A percentile compares a stretch with the other conserved stretches of the same genome.
phyloP scores from a whole-genome alignment of 2,113 vertebrate species.

The Xiphias gladius region DNA sequence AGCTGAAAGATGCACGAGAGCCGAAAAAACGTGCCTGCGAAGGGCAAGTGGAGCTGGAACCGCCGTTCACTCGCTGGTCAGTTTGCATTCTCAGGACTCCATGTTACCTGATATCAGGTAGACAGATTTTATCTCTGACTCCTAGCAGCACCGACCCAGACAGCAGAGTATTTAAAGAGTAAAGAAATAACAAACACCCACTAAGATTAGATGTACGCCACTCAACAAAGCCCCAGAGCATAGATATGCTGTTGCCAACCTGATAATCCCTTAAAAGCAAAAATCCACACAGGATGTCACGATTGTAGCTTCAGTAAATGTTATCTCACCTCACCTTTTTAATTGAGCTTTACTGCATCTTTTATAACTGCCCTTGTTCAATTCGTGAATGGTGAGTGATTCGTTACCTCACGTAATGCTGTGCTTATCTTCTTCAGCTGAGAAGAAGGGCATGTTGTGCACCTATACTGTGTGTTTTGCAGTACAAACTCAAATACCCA shows the following conservation, averaged over 20 bases:
- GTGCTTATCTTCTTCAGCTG: constrained; percentile 36
- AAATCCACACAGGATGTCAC: constrained; percentile 68
- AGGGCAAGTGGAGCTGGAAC: constrained; percentile 52
- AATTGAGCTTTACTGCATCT: constrained; percentile 58
- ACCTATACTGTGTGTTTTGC: constrained; percentile 32
- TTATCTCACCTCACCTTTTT: constrained; percentile 61
- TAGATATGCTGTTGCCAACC: constrained; percentile 61
- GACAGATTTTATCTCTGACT: constrained; percentile 82
- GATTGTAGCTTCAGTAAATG: constrained; percentile 55
- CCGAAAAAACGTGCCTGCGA: constrained; percentile 63
- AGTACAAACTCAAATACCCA: constrained; percentile 60
- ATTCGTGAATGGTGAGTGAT: constrained; percentile 66
- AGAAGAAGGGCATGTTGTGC: constrained; percentile 46
- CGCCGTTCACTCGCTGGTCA: constrained; percentile 70
- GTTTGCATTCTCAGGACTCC: constrained; percentile 70
- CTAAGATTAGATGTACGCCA: constrained; percentile 73
- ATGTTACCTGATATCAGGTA: constrained; percentile 85
- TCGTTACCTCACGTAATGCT: constrained; percentile 49
- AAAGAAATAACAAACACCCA: constrained; percentile 75
- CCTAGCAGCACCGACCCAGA: constrained; percentile 67
- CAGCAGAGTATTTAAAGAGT: constrained; percentile 70
- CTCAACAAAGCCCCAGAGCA: constrained; percentile 57
- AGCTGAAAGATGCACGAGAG: constrained; percentile 75
- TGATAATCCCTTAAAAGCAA: constrained; percentile 75
- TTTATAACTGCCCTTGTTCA: constrained; percentile 54